phyloP scores from a whole-genome alignment of 2,113 vertebrate species.

The Electrona antarctica region DNA sequence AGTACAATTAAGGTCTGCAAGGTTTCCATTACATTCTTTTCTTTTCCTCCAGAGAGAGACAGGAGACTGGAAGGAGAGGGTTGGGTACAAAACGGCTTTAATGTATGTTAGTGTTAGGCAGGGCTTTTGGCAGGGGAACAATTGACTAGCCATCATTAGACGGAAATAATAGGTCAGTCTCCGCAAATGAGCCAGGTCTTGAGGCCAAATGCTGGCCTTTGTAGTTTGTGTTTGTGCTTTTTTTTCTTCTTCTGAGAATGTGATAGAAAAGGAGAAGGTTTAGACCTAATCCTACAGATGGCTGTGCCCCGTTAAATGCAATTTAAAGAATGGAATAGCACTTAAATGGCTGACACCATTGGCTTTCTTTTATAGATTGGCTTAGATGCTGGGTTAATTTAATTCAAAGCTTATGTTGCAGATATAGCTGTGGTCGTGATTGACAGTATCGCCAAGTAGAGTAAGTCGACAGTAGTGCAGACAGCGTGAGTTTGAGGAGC shows the following conservation, averaged over 20 bases:
- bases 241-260: not conserved
- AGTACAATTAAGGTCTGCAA: conserved; percentile 10
- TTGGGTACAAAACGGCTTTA: conserved; percentile 4
- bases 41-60: conserved; percentile 17
- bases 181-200: not conserved
- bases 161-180: conserved; percentile 31
- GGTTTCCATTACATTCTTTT: conserved; percentile 24
- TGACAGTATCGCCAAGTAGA: not conserved
- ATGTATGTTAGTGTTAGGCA: conserved; percentile 24
- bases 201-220: conserved; percentile 2
- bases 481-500: conserved; percentile 27
- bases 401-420: too few relatives aligned
- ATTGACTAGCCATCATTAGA: conserved; percentile 40
- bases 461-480: not conserved
- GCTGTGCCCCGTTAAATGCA: not conserved
- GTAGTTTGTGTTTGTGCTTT: not conserved
- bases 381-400: too few relatives aligned
- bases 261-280: too few relatives aligned
- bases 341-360: too few relatives aligned
- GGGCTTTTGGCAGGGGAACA: conserved; percentile 42
- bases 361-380: too few relatives aligned
- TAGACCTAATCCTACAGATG: not conserved
- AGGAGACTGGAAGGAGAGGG: conserved; percentile 1
- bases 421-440: not conserved
- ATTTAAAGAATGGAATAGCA: too few relatives aligned